Base-by-base conservation (phyloP, 2,888 invertebrate genomes). In the Coecobrya sp. region DNA sequence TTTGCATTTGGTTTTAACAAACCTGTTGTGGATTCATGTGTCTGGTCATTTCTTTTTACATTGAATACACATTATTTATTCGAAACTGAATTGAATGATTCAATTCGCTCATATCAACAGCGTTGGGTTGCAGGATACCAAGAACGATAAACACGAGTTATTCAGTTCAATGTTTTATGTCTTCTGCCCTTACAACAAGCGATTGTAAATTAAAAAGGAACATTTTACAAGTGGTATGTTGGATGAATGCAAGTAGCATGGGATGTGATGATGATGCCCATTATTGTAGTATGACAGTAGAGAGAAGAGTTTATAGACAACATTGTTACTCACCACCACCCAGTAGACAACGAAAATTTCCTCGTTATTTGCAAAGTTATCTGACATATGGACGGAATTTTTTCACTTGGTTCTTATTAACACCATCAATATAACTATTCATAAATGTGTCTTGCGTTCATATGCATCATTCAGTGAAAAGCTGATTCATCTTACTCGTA, bases 401-500 rank as follows among this genome's bases (percentile, higher is more conserved):
- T 19, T 55, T 55, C 5, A 19, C 19, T 55, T 55, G n/a, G 5
- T 19, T 2, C 55, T 55, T 10, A 19, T 55, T 55, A 55, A 4
- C n/a, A 19, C 5, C n/a, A 55, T 2, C n/a, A 13, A 2, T 55
- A 19, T 55, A 16, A 55, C n/a, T 19, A 55, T 55, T 16, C 13
- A 55, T 5, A 55, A 5, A 55, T 16, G 19, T n/a, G 7, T 19
- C 5, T 55, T n/a, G n/a, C n/a, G 55, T 13, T 27, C 65, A 55
- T 19, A 30, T 11, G 42, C 11, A 70, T 70, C 70, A 70, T 70
- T 70, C 70, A 70, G 70, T 42, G 70, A 70, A 70, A 42, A 70
- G 70, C 70, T 70, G 70, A 70, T 70, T 70, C 70, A 70, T 70
- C 30, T 30, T 13, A 68, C 36, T 70, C n/a, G 1, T 1, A 3